Evolutionary conservation across 2,113 vertebrate genomes (phyloP).

Genomic region (Collichthys lucidus): DNA sequence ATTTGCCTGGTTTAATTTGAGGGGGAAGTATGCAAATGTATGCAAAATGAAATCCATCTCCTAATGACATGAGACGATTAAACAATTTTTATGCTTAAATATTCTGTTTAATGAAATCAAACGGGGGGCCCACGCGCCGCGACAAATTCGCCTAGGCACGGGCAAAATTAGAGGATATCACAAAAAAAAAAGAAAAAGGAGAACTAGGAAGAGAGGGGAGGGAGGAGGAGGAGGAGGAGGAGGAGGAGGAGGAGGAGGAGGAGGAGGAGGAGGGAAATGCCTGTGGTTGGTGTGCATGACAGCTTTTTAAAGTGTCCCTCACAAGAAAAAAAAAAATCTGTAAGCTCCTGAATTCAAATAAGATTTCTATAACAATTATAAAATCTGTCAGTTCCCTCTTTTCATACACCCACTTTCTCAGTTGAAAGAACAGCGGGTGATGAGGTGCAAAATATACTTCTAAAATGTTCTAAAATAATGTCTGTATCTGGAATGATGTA

Average conservation of each 20-base stretch:
- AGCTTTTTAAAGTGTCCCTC: conserved; percentile 80
- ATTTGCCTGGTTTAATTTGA: conserved; percentile 91
- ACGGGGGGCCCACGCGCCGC: conserved; percentile 89
- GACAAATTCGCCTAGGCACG: conserved; percentile 93
- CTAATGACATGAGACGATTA: conserved; percentile 99
- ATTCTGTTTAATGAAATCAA: conserved; percentile 99
- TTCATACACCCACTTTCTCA: conserved; percentile 68
- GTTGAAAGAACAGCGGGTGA: conserved; percentile 70
- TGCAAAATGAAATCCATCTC: conserved; percentile 99
- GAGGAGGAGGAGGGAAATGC: conserved; percentile 48
- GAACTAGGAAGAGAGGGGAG: conserved; percentile 37
- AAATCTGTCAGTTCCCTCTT: conserved; percentile 75
- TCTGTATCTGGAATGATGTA: conserved; percentile 44
- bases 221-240: conserved; percentile 9
- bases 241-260: neutral
- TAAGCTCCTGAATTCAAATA: conserved; percentile 79
- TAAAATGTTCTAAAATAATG: conserved; percentile 71
- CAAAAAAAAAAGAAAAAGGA: conserved; percentile 71
- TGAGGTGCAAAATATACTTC: conserved; percentile 64
- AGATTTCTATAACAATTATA: conserved; percentile 79
- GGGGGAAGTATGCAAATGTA: conserved; percentile 96
- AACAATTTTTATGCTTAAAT: conserved; percentile 99
- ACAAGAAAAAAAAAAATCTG: conserved; percentile 57
- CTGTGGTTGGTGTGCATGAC: conserved; percentile 75
- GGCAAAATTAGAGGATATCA: conserved; percentile 90